Evolutionary conservation across 2,888 invertebrate species (phyloP).

Genomic region (Sinhomidia bicolor): DNA sequence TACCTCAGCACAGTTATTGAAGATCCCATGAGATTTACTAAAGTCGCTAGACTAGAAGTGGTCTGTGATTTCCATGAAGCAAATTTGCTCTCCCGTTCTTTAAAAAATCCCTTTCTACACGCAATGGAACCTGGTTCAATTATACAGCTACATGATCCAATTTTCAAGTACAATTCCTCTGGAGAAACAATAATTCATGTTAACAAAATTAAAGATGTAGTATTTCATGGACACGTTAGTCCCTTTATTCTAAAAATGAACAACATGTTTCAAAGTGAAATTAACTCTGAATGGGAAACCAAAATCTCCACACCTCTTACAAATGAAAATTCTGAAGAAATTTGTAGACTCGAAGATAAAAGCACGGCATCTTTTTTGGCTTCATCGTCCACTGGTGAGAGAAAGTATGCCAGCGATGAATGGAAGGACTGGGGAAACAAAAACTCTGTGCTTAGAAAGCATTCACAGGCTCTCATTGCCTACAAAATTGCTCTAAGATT

Average conservation of each 20-base stretch:
- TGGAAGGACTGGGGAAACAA: slow-evolving; percentile 61
- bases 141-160: slow-evolving; percentile 14
- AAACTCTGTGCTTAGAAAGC: slow-evolving; percentile 9
- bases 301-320: no score
- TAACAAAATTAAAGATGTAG: not conserved
- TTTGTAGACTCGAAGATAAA: not conserved
- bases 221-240: not conserved
- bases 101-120: slow-evolving; percentile 40
- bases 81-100: not conserved
- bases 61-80: slow-evolving; percentile 28
- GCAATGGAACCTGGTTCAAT: slow-evolving; percentile 27
- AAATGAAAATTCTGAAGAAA: not conserved
- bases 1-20: slow-evolving; percentile 32
- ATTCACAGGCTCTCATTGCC: slow-evolving; percentile 27
- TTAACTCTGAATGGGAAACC: no score
- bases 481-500: slow-evolving; percentile 45
- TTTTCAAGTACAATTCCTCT: not conserved
- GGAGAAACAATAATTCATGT: slow-evolving; percentile 1
- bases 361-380: slow-evolving; percentile 14
- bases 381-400: slow-evolving; percentile 15
- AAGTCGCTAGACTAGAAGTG: slow-evolving; percentile 13
- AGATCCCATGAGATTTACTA: not conserved
- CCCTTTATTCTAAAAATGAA: not conserved
- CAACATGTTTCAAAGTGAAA: not conserved
- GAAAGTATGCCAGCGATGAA: slow-evolving; percentile 20